Evolutionary conservation across 2,888 invertebrate genomes (phyloP), one percentile per base, ranked within the genome.

Genomic region (Lobophora halterata): DNA sequence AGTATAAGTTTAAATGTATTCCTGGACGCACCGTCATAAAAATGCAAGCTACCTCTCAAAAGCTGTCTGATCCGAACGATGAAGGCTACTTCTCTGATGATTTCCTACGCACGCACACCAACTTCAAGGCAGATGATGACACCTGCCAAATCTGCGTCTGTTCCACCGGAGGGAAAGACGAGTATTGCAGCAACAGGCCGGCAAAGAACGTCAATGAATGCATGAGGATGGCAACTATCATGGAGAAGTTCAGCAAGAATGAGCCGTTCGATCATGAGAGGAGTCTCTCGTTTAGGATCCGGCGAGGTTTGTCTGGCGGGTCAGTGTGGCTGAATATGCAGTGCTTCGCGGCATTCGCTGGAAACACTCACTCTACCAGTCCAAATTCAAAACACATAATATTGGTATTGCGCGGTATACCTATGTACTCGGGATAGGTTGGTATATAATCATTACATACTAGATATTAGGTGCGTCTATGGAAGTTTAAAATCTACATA

Each of bases 161-260:
- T 27, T 76, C 80, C 0, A 53, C 53, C 0, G 70, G 73, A 1
- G 86, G 81, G 0, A 69, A 65, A 48, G 55, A 76, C 21, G 73
- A 81, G 19, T 65, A 73, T 21, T 87, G 86, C 30, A 65, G 58
- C 1, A 65, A 59, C 2, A 66, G 83, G 55, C 75, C 81, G 1
- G 77, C 79, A 0, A 64, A 49, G 17, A 80, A 71, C 26, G 55
- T 80, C 0, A 85, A 86, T 28, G 86, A 86, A 46, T 87, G 86
- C 29, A 40, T 85, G 1, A 45, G 65, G 27, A 52, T 80, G 51
- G 53, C 54, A 0, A 30, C 24, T 0, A 5, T 72, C 1, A 59
- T 43, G 20, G 50, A 66, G 0, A 33, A 58, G 1, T 61, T 61
- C 1, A 18, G 61, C 0, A 54, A 19, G 2, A 61, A 63, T 16